These are phyloP conservation scores for Nebria ingens DNA, from an alignment of 1,140 invertebrate genomes.

Conservation along the genomic window DNA sequence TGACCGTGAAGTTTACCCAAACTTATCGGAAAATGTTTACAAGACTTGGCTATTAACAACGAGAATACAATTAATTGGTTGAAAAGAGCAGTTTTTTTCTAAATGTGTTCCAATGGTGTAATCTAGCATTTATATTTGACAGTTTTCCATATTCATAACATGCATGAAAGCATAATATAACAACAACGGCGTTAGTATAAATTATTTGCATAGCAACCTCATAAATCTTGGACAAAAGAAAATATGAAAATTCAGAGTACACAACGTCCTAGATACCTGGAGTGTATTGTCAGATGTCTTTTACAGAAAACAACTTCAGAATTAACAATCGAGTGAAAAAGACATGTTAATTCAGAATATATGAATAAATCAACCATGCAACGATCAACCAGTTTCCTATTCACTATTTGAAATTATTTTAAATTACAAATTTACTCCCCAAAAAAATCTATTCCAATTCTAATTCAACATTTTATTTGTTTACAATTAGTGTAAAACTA, in stretches of 20 bases:
- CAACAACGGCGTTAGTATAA: background rate
- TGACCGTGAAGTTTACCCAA: no score
- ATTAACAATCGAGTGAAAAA: background rate
- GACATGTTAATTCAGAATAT: background rate
- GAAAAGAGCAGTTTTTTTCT: no score
- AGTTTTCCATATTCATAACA: background rate
- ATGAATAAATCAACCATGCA: background rate
- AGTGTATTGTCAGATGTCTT: no score
- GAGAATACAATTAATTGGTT: no score
- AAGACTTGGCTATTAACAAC: no score
- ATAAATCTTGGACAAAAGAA: background rate
- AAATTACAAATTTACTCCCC: no score
- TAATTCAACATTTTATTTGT: no score
- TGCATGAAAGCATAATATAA: background rate
- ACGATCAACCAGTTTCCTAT: no score
- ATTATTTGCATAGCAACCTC: background rate
- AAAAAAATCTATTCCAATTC: no score
- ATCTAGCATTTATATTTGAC: background rate
- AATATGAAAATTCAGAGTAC: background rate
- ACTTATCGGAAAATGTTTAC: no score
- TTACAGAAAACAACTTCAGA: background rate
- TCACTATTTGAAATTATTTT: no score
- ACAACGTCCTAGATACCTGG: background rate
- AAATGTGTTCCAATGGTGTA: background rate
- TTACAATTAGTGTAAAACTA: no score